Percentiles rank a stretch among this genome's conserved stretches.
These are phyloP conservation scores for Cataglyphis albicans DNA, from an alignment of 2,888 invertebrate species.

Conservation along the genomic window DNA sequence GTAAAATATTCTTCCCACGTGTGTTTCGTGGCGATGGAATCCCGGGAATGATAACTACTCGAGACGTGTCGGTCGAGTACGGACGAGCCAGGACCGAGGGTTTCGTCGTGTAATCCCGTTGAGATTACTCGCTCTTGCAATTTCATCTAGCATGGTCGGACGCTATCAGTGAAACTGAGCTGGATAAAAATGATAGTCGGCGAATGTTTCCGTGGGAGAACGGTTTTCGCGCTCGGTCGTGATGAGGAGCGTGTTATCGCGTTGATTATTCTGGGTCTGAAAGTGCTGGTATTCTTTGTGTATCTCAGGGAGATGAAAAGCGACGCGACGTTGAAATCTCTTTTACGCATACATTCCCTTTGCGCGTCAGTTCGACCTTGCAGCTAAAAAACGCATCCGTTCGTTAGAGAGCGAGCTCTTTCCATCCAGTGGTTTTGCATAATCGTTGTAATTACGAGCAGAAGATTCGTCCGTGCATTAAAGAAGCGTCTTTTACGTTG, in stretches of 20 bases:
- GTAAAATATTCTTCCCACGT: not conserved
- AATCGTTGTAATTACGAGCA: slow-evolving; percentile 8
- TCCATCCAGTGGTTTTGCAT: not conserved
- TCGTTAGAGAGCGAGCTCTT: not conserved
- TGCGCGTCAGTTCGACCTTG: not conserved
- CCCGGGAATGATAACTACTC: not conserved
- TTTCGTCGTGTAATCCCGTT: slow-evolving; percentile 38
- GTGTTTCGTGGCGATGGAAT: not conserved
- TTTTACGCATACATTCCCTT: not conserved
- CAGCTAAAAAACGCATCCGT: not conserved
- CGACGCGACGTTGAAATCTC: not conserved
- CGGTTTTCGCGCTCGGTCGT: slow-evolving; percentile 52
- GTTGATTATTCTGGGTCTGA: slow-evolving; percentile 52
- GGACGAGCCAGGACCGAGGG: slow-evolving; percentile 18
- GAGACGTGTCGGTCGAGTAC: not conserved
- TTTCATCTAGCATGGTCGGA: slow-evolving; percentile 38
- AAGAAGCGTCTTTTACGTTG: not conserved
- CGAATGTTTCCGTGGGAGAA: slow-evolving; percentile 49
- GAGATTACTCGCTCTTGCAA: slow-evolving; percentile 54
- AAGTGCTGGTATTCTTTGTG: not conserved
- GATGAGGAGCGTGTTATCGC: slow-evolving; percentile 56
- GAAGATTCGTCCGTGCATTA: not conserved
- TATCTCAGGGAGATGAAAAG: not conserved
- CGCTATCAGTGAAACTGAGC: slow-evolving; percentile 58
- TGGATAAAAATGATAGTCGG: slow-evolving; percentile 53